phyloP scores from a whole-genome alignment of 2,888 invertebrate genomes.

The Geotrupes spiniger region DNA sequence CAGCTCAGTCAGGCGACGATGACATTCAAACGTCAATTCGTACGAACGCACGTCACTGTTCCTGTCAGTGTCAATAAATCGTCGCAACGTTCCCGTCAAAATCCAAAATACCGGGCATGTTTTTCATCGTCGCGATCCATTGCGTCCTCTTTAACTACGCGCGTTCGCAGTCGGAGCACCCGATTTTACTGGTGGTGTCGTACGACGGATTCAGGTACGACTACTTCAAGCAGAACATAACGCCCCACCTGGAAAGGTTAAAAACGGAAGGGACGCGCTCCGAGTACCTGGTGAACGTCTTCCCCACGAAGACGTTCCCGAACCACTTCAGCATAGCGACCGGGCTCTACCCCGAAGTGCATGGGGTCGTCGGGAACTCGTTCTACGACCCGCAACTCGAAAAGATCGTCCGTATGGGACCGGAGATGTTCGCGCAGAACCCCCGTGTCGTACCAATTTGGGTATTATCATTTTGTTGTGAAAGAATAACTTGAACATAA shows the following conservation, averaged over 20 bases:
- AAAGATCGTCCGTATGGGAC: constrained; percentile 41
- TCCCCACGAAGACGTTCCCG: constrained; percentile 71
- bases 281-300: constrained; percentile 60
- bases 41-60: no score
- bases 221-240: constrained; percentile 58
- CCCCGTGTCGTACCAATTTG: constrained; percentile 58
- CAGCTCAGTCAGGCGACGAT: no score
- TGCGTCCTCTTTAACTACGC: constrained; percentile 27
- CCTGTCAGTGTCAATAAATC: neutral
- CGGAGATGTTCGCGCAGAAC: constrained; percentile 57
- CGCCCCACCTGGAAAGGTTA: constrained; percentile 59
- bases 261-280: constrained; percentile 56
- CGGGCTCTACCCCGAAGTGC: constrained; percentile 64
- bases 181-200: constrained; percentile 61
- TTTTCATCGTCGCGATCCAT: constrained; percentile 11
- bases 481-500: neutral
- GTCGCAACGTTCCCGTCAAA: constrained; percentile 1
- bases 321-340: constrained; percentile 73
- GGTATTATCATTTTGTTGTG: constrained; percentile 45
- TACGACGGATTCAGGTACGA: constrained; percentile 71
- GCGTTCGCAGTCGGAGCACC: constrained; percentile 44
- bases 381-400: constrained; percentile 55
- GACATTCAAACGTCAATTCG: no score
- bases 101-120: constrained; percentile 6
- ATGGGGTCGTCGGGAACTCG: constrained; percentile 65